A percentile compares a stretch with the other conserved stretches of the same genome.
Conservation (phyloP, 2,888 invertebrate species). For the Drosophila maculinotata region DNA sequence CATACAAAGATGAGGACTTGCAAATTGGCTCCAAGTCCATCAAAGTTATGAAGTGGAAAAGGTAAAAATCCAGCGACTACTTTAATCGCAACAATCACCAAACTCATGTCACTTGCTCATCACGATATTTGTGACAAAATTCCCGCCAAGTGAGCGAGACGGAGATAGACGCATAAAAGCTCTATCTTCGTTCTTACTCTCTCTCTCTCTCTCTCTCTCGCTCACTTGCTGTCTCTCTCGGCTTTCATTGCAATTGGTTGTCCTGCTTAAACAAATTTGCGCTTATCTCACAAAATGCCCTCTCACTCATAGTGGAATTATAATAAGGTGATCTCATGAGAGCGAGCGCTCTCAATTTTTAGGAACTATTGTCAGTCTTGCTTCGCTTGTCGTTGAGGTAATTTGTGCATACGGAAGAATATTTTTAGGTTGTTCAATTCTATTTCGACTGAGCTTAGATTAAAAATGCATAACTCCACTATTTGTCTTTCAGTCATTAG, state of each 20-base stretch:
- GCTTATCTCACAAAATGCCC: neutral
- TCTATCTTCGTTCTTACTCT: neutral
- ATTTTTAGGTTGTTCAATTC: too few relatives aligned
- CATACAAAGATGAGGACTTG: conserved; percentile 80
- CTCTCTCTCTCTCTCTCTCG: conserved; percentile 12
- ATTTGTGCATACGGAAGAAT: too few relatives aligned
- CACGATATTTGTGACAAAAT: neutral
- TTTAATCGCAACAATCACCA: conserved; percentile 15
- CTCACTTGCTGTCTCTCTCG: neutral
- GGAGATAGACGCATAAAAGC: neutral
- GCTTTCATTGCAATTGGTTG: conserved; percentile 19
- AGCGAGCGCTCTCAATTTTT: too few relatives aligned
- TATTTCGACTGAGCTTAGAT: too few relatives aligned
- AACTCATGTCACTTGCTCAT: conserved; percentile 20
- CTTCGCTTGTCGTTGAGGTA: too few relatives aligned
- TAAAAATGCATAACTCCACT: too few relatives aligned
- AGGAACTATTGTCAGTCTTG: too few relatives aligned
- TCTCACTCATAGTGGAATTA: too few relatives aligned
- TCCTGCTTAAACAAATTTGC: conserved; percentile 26
- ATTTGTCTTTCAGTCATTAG: too few relatives aligned
- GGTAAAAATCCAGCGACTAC: conserved; percentile 64
- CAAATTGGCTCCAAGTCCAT: conserved; percentile 82
- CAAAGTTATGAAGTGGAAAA: conserved; percentile 83
- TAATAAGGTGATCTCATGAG: too few relatives aligned
- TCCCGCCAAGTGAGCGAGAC: conserved; percentile 4